Base-by-base conservation (phyloP, 2,888 invertebrate species). In the Teinopalpus imperialis region DNA sequence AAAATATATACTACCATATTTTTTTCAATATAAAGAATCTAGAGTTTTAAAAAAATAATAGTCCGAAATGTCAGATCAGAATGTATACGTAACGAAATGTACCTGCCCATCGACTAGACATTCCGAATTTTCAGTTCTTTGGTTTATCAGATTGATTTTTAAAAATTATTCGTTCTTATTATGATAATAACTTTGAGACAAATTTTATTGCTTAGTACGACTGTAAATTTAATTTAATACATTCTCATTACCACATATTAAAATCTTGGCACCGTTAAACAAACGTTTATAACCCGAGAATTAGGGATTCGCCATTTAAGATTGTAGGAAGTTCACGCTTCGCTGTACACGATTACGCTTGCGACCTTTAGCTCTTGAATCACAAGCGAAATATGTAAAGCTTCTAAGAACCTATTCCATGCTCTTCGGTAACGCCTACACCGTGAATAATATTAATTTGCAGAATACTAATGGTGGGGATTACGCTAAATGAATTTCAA, bases 401-500 rank as follows among this genome's bases (percentile, higher is more conserved):
- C 45, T 34, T 40, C 45, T 39, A 34, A 34, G 34, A 39, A 29
- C 23, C 40, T 29, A 29, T 40, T 35, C 29, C 34, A 23, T 14
- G 29, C 37, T 44, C 31, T 39, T 32, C 32, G 24, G 13, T 26
- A 23, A 43, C 13, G 34, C 26, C 34, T 40, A 29, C 34, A 34
- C 23, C 35, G 30, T 46, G 29, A 46, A 46, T 39, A 34, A 45
- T 46, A 46, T 46, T 40, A 34, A 40, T 40, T 34, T 27, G 14
- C 32, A 27, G 37, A 45, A 27, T 45, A 40, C 32, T 40, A 34
- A 40, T 46, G 27, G 18, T 16, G 14, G 27, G 45, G 32, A 32
- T 35, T 34, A 23, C 21, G 40, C 9, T 32, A 21, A 34, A 40
- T 34, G 27, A 40, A 46, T 39, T 34, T 34, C 34, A 27, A 39